These are phyloP conservation scores for Sebastes oblongus DNA, from an alignment of 2,797 vertebrate genomes.

Conservation along the genomic window DNA sequence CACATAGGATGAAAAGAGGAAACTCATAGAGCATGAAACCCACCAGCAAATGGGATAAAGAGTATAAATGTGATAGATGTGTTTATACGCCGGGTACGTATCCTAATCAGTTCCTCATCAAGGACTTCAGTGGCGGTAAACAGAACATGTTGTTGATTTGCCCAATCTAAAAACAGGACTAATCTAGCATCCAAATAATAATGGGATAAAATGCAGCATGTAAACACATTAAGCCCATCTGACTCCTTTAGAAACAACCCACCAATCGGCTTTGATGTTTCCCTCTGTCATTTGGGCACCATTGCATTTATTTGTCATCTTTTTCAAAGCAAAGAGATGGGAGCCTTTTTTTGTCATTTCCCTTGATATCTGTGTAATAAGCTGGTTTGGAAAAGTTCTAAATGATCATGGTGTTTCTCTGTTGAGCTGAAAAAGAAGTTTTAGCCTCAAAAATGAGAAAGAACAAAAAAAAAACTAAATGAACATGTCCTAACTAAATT, in stretches of 20 bases:
- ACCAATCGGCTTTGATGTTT: conserved; percentile 44
- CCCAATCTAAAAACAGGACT: conserved; percentile 29
- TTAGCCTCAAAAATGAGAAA: background rate
- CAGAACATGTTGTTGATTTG: conserved; percentile 23
- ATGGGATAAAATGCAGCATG: conserved; percentile 42
- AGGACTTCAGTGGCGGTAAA: conserved; percentile 33
- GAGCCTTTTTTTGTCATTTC: conserved; percentile 14
- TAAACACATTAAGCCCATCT: conserved; percentile 45
- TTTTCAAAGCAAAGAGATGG: conserved; percentile 40
- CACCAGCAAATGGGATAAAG: conserved; percentile 66
- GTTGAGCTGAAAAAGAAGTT: background rate
- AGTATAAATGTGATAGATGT: conserved; percentile 50
- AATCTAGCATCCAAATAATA: conserved; percentile 50
- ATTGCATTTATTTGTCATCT: conserved; percentile 23
- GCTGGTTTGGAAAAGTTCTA: background rate
- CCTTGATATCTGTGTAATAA: conserved; percentile 8
- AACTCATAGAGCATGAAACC: conserved; percentile 60
- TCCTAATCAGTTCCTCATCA: conserved; percentile 53
- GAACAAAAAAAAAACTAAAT: background rate
- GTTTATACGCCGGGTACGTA: conserved; percentile 1
- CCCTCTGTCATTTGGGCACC: conserved; percentile 6
- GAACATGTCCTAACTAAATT: background rate
- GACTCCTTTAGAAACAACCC: conserved; percentile 33
- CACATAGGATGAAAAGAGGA: conserved; percentile 60
- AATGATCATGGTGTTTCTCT: conserved; percentile 5